Evolutionary conservation across 2,797 vertebrate genomes (phyloP), one percentile per base, ranked within the genome.

Genomic region (Sebastes minor): DNA sequence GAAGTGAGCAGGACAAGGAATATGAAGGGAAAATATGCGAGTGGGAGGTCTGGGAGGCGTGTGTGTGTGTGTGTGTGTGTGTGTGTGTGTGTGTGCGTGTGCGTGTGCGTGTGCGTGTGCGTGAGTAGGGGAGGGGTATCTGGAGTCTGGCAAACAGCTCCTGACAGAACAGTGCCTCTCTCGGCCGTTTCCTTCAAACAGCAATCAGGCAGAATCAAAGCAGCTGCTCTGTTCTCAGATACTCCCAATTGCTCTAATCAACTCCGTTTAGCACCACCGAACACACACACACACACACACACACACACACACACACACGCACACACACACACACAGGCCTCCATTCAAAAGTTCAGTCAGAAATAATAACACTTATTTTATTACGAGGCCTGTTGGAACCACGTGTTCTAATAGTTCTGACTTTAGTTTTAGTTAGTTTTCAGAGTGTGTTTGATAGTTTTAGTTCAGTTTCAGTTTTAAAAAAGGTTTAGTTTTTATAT

Each of bases 191-290:
- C 91, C 89, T 91, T 91, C 93, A 89, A 93, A 93, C 90, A 92
- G 95, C 93, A 95, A 95, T 96, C 95, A 95, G 86, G 92, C 85
- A 89, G 81, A 95, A 96, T 95, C 93, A 94, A 95, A 95, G 94
- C 95, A 95, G 94, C 94, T 95, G 95, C 91, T 92, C 91, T 88
- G 86, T 86, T 92, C 93, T 90, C 84, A 78, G 94, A 94, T 92
- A 80, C 90, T 91, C 89, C 88, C 92, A 93, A 92, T 95, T 94
- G 92, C 90, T 65, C 93, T 94, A 96, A 96, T 96, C 95, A 96
- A 94, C 88, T 95, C 94, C 90, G 72, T 96, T 96, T 95, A 94
- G 91, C 82, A 42, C 74, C 57, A 55, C 68, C 64, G 35, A 76
- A 71, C 35, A 52, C 33, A 38, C 35, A 62, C 28, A 0, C 13